Evolutionary conservation across 1,140 invertebrate genomes (phyloP), one percentile per base, ranked within the genome.

Genomic region (Subanguina moxae): DNA sequence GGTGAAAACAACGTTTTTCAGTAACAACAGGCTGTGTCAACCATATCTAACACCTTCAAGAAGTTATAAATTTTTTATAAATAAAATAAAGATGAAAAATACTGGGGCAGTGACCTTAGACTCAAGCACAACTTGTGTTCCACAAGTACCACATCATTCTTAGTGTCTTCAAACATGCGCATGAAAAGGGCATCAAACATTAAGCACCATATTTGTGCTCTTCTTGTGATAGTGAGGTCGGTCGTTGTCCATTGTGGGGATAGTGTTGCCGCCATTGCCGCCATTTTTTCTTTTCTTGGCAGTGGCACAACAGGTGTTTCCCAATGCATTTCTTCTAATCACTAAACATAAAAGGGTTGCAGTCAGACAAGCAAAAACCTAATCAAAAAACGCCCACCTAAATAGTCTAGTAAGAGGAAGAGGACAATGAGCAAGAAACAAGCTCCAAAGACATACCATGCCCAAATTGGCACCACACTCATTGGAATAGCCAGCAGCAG

Each of bases 381-480:
- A n/a, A n/a, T n/a, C n/a, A n/a, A n/a, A n/a, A n/a, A n/a, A n/a
- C 77, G 69, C 25, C 78, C 82, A 43, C 81, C 67, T 64, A 82
- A 70, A 65, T 77, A 80, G 38, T 80, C 78, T n/a, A 80, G 70
- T 7, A 82, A 64, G 5, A 80, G 57, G n/a, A 80, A 76, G 5
- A 79, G 27, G 23, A 80, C 57, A 28, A 78, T 77, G 23, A 80
- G 46, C 9, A 65, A 38, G 38, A 76, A 71, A 30, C 74, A 82
- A 30, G 64, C 62, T 21, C 57, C 69, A 62, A 80, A 82, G 3
- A 66, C 56, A 66, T 70, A 80, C 58, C 80, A 77, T 27, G 78
- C 78, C 78, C 80, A 79, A 17, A 57, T 43, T 13, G 68, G 68
- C 7, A 68, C 59, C 19, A 43, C 48, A 15, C 48, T 25, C 48